These are phyloP conservation scores for Phalacrocorax carbo DNA, from an alignment of 2,113 vertebrate species.

Conservation along the genomic window DNA sequence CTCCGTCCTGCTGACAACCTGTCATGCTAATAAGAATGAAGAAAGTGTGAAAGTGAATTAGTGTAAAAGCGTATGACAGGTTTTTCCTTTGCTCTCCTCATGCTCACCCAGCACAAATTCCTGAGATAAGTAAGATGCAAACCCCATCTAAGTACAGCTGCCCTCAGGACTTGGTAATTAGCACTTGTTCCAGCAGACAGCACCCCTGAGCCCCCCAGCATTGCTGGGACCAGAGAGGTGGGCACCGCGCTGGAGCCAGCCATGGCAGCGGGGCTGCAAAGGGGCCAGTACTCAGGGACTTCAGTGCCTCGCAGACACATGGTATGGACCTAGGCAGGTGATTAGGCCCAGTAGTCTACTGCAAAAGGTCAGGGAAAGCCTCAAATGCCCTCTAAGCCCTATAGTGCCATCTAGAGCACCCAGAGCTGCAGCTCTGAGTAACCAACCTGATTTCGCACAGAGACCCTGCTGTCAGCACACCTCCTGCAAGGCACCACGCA, in stretches of 20 bases:
- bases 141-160: background rate
- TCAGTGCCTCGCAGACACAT: fast-evolving
- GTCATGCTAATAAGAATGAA: conserved; percentile 26
- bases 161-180: background rate
- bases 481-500: background rate
- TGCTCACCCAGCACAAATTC: background rate
- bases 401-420: fast-evolving
- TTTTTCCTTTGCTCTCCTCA: conserved; percentile 2
- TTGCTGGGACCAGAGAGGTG: background rate
- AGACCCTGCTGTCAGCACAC: background rate
- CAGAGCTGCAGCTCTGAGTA: background rate
- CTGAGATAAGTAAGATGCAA: background rate
- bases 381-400: fast-evolving
- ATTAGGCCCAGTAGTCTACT: background rate
- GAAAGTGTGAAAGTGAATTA: conserved; percentile 8
- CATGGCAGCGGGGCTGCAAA: fast-evolving
- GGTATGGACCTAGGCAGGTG: too few species aligned
- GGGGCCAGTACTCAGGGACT: background rate
- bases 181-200: background rate
- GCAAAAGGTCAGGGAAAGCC: background rate
- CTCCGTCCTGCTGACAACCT: background rate
- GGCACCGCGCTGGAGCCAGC: background rate
- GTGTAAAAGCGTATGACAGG: background rate
- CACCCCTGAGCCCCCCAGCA: background rate
- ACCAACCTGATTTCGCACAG: fast-evolving